Conservation (phyloP, 2,797 vertebrate genomes). For the Aulostomus chinensis region DNA sequence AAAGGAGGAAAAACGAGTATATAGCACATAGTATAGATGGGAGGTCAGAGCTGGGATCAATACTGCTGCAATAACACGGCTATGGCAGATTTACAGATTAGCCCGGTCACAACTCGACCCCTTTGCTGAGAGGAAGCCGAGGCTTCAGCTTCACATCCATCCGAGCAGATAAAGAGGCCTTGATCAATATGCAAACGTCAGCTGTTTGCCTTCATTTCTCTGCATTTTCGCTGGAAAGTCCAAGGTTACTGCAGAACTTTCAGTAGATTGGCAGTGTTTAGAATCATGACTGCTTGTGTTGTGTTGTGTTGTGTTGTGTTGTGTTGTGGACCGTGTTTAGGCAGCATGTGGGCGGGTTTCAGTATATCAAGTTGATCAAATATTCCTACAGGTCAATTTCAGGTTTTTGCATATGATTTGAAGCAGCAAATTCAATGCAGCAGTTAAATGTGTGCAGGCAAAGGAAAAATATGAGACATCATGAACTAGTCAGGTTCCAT, state of each 20-base stretch:
- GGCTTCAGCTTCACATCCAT: slow-evolving; percentile 32
- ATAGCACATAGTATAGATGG: slow-evolving; percentile 45
- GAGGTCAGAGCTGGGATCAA: slow-evolving; percentile 61
- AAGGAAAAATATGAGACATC: slow-evolving; percentile 35
- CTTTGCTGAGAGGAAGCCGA: slow-evolving; percentile 4
- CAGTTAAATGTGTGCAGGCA: slow-evolving; percentile 55
- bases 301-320: slow-evolving; percentile 26
- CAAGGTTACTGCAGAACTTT: slow-evolving; percentile 66
- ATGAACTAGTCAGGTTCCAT: slow-evolving; percentile 38
- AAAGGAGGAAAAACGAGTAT: slow-evolving; percentile 28
- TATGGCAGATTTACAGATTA: slow-evolving; percentile 74
- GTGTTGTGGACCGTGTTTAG: slow-evolving; percentile 20
- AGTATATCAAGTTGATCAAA: slow-evolving; percentile 58
- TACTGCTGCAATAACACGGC: slow-evolving; percentile 65
- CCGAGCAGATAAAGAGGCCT: slow-evolving; percentile 44
- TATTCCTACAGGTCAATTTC: slow-evolving; percentile 65
- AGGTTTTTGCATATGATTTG: slow-evolving; percentile 43
- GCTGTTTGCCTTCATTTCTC: slow-evolving; percentile 49
- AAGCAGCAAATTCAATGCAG: slow-evolving; percentile 51
- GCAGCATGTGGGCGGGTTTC: slow-evolving; percentile 47
- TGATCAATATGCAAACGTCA: slow-evolving; percentile 68
- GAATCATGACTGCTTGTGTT: slow-evolving; percentile 46
- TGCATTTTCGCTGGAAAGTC: slow-evolving; percentile 45
- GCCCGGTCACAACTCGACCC: slow-evolving; percentile 29
- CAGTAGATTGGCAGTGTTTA: slow-evolving; percentile 40